Evolutionary conservation across 2,888 invertebrate species (phyloP).

Genomic region (Xanthia togata): DNA sequence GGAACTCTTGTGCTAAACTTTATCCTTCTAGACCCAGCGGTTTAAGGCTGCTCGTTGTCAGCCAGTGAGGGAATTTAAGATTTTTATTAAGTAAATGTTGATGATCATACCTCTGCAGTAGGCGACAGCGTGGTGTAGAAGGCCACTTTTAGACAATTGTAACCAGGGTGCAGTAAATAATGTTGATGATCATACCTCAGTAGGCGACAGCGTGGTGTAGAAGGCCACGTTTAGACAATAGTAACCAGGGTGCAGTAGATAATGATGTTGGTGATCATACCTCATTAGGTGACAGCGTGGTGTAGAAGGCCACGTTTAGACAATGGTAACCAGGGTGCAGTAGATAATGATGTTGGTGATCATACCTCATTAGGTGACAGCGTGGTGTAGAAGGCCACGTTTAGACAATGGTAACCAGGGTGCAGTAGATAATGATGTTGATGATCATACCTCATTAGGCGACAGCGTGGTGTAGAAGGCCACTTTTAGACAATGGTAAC

Average conservation of each 20-base stretch:
- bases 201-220: conserved; percentile 97
- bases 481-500: conserved; percentile 99
- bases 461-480: conserved; percentile 99
- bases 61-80: not conserved
- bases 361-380: conserved; percentile 96
- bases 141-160: conserved; percentile 99
- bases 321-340: conserved; percentile 97
- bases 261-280: too few relatives aligned
- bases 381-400: conserved; percentile 99
- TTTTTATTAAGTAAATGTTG: too few relatives aligned
- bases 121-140: conserved; percentile 99
- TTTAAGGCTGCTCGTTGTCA: not conserved
- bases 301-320: conserved; percentile 99
- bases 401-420: conserved; percentile 98
- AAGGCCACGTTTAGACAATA: conserved; percentile 99
- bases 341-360: conserved; percentile 92
- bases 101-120: conserved; percentile 93
- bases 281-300: conserved; percentile 97
- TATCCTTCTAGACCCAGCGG: not conserved
- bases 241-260: conserved; percentile 98
- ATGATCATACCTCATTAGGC: conserved; percentile 96
- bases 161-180: conserved; percentile 96
- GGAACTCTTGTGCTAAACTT: not conserved
- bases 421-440: conserved; percentile 99
- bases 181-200: too few relatives aligned